Base-by-base conservation (phyloP, 2,888 invertebrate genomes). In the Polyommatus icarus region DNA sequence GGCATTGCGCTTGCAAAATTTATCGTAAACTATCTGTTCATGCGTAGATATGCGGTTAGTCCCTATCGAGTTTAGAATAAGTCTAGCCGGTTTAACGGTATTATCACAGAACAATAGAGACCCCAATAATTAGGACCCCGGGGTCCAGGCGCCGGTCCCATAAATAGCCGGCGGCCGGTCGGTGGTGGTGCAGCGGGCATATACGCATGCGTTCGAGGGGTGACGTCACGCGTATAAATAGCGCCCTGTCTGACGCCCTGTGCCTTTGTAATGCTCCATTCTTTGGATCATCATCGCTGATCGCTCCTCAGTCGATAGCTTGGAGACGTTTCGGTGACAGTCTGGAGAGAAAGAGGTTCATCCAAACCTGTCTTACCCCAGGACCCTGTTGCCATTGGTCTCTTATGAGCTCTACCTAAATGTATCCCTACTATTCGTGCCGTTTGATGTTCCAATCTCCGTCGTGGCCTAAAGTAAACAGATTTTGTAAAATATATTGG, bases 161-260 rank as follows among this genome's bases (percentile, higher is more conserved):
- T 67, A 67, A 67, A 67, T 67, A 67, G 67, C 67, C 67, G 67
- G 67, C 29, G 29, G 24, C 73, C 46, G 36, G n/a, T 72, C 72
- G 73, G 36, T n/a, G 40, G 67, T 67, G 40, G 72, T 75, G 75
- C 75, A 75, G 75, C 29, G 29, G 50, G 24, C 40, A 18, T 20
- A 18, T 20, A 72, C 73, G 73, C 75, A 40, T 75, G 29, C 73
- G 67, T 29, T 32, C 18, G 29, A 67, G 29, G 75, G 50, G 29
- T 29, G 75, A 75, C 75, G 75, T 75, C 75, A 75, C 24, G 20
- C 20, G 46, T 75, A 75, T 75, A 50, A 50, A 75, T 75, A 75
- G 54, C 46, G 54, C 50, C 54, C 24, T 12, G 54, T 54, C 50
- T 75, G 75, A 75, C 75, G 75, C 29, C 75, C 46, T 50, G 75